Conservation (phyloP, 2,113 vertebrate genomes). For the Entomyzon cyanotis region DNA sequence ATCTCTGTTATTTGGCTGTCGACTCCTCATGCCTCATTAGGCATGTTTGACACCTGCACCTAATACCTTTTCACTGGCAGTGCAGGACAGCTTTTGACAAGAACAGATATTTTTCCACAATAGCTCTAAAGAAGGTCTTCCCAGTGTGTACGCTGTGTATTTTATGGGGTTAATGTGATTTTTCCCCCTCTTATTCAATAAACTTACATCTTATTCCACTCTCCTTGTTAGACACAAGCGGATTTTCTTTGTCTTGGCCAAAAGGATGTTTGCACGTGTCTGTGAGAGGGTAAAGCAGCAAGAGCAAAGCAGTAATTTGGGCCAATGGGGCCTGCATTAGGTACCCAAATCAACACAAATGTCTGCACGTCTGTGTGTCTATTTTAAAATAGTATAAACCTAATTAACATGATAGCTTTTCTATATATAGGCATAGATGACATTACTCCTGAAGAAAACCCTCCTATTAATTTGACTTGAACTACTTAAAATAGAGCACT, state of each 20-base stretch:
- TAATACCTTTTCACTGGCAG: constrained; percentile 67
- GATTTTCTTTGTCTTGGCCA: constrained; percentile 27
- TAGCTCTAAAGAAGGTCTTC: constrained; percentile 43
- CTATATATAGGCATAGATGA: constrained; percentile 35
- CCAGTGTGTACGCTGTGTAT: background rate
- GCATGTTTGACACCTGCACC: constrained; percentile 77
- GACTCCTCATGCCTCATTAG: constrained; percentile 76
- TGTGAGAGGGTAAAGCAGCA: background rate
- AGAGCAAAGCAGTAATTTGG: constrained; percentile 12
- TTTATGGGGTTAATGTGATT: constrained; percentile 31
- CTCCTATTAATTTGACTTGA: constrained; percentile 57
- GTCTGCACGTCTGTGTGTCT: background rate
- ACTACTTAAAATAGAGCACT: constrained; percentile 53
- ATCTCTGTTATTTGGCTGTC: constrained; percentile 76
- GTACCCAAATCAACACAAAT: background rate
- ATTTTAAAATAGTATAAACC: constrained; percentile 44
- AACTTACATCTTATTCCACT: constrained; percentile 47
- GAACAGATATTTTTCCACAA: constrained; percentile 64
- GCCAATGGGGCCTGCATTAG: background rate
- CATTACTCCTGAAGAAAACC: constrained; percentile 17
- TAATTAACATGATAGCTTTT: constrained; percentile 40
- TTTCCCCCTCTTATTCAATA: background rate
- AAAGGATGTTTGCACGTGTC: background rate
- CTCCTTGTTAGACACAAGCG: constrained; percentile 22
- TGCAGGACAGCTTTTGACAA: constrained; percentile 66